phyloP scores from a whole-genome alignment of 2,797 vertebrate genomes.

The Atherinosoma microstoma region DNA sequence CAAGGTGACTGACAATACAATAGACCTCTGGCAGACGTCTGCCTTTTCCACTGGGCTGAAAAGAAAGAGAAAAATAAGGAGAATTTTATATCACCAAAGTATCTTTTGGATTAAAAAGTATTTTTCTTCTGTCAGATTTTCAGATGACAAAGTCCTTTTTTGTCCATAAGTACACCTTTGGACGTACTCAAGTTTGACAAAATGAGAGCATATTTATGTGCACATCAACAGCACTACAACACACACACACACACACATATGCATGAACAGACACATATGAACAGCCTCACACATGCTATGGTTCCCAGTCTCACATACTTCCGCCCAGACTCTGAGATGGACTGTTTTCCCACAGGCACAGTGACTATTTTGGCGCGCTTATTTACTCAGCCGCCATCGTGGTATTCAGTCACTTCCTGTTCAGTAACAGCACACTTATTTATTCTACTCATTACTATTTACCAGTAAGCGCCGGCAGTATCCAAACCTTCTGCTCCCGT shows the following conservation, averaged over 20 bases:
- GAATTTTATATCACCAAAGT: background rate
- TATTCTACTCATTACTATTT: slow-evolving; percentile 66
- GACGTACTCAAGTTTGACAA: background rate
- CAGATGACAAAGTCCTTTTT: background rate
- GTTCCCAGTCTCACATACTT: slow-evolving; percentile 74
- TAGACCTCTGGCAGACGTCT: slow-evolving; percentile 82
- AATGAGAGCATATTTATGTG: background rate
- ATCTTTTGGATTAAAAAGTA: background rate
- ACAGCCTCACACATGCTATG: slow-evolving; percentile 34
- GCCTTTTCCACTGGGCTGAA: slow-evolving; percentile 81
- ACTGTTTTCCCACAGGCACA: slow-evolving; percentile 77
- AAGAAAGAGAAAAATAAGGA: background rate
- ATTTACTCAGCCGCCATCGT: slow-evolving; percentile 78
- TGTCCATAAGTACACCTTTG: background rate
- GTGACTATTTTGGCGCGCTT: slow-evolving; percentile 72
- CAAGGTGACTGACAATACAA: slow-evolving; percentile 93
- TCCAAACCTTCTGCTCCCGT: slow-evolving; percentile 91
- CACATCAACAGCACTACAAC: slow-evolving; percentile 8
- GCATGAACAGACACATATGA: slow-evolving; percentile 29
- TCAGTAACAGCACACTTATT: slow-evolving; percentile 59
- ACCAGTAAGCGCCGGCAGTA: slow-evolving; percentile 95
- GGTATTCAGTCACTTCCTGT: slow-evolving; percentile 80
- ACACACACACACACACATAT: slow-evolving; percentile 9
- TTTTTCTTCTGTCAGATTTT: background rate
- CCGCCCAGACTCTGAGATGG: slow-evolving; percentile 69